These are phyloP conservation scores for Macropus fuliginosus DNA, from an alignment of 2,797 vertebrate genomes.

Conservation along the genomic window DNA sequence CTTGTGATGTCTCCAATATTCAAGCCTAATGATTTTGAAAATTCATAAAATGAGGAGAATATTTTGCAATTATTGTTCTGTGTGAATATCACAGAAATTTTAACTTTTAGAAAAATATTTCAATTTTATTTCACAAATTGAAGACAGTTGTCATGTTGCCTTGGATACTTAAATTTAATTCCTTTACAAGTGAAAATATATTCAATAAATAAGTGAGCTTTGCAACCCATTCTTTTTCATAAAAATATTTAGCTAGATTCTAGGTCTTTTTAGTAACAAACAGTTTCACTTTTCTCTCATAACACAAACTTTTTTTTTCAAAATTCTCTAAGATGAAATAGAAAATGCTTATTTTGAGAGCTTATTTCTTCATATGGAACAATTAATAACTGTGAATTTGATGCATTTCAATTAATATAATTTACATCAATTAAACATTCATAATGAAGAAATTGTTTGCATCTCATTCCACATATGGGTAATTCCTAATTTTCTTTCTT, in stretches of 20 bases:
- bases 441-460: neutral
- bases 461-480: neutral
- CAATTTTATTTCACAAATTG: constrained; percentile 50
- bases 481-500: neutral
- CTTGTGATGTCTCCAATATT: constrained; percentile 20
- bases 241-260: constrained; percentile 32
- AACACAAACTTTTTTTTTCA: neutral
- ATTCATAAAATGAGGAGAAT: constrained; percentile 21
- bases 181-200: constrained; percentile 22
- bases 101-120: constrained; percentile 2
- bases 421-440: neutral
- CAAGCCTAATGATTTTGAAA: constrained; percentile 3
- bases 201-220: neutral
- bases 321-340: neutral
- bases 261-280: constrained; percentile 3
- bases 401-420: neutral
- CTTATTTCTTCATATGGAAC: neutral
- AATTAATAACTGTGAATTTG: neutral
- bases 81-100: constrained; percentile 40
- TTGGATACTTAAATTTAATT: constrained; percentile 32
- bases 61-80: constrained; percentile 39
- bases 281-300: neutral
- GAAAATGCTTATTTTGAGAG: neutral
- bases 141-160: neutral
- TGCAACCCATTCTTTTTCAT: constrained; percentile 11